These are phyloP conservation scores for Crotalus helleri DNA, from an alignment of 2,113 vertebrate species.

Conservation along the genomic window DNA sequence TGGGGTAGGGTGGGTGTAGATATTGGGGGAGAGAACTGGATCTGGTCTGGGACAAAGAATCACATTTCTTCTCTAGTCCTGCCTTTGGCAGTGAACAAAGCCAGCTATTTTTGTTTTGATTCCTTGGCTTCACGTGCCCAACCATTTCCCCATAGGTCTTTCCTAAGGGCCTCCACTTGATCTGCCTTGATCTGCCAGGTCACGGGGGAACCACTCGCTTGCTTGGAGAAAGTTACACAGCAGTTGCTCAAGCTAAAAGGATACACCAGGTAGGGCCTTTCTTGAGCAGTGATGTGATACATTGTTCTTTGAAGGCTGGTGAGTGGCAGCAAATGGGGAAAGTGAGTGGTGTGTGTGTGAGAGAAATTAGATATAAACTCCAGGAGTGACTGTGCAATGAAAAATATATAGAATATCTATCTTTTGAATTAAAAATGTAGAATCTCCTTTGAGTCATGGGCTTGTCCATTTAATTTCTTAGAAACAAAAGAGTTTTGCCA, in stretches of 20 bases:
- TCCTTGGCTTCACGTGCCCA: background rate
- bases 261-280: background rate
- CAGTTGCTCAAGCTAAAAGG: background rate
- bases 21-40: background rate
- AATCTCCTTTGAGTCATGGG: background rate
- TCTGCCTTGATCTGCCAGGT: slow-evolving; percentile 16
- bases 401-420: background rate
- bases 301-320: background rate
- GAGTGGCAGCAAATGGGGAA: background rate
- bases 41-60: background rate
- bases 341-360: background rate
- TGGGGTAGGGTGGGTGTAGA: background rate
- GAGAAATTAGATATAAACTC: background rate
- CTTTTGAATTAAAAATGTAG: background rate
- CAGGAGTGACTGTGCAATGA: background rate
- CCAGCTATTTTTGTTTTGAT: background rate
- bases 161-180: background rate
- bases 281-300: background rate
- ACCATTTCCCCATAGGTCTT: background rate
- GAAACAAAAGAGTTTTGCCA: background rate
- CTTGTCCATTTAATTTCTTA: background rate
- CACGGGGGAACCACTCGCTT: background rate
- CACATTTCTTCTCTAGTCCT: background rate
- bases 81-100: background rate
- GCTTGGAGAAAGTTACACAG: slow-evolving; percentile 3